phyloP scores from a whole-genome alignment of 2,888 invertebrate species.

The Cancer borealis region DNA sequence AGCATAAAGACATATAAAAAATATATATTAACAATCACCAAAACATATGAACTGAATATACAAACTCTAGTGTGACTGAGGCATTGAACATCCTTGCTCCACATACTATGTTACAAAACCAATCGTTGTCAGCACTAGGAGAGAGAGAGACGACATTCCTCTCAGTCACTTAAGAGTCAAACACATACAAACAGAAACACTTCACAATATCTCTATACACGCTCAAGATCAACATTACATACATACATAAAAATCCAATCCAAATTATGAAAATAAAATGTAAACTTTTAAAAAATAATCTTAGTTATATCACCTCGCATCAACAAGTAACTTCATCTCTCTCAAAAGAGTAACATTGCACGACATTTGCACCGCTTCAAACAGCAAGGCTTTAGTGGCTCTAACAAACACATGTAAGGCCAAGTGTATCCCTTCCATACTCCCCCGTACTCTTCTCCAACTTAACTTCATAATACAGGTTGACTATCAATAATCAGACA shows the following conservation, averaged over 20 bases:
- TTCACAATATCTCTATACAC: neutral
- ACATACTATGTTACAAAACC: neutral
- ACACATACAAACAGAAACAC: neutral
- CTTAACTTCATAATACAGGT: neutral
- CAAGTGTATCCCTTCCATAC: neutral
- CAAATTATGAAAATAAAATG: neutral
- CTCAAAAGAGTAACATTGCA: conserved; percentile 3
- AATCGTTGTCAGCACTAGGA: neutral
- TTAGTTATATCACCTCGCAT: neutral
- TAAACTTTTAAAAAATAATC: neutral
- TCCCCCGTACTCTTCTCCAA: neutral
- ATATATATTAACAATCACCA: neutral
- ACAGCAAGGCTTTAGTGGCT: conserved; percentile 31
- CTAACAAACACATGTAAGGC: neutral
- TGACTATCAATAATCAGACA: no score
- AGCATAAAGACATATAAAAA: neutral
- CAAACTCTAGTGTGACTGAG: neutral
- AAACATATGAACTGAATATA: neutral
- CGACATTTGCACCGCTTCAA: neutral
- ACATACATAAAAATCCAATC: neutral
- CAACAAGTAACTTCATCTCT: neutral
- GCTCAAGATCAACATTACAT: neutral
- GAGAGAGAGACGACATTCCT: neutral
- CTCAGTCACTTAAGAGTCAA: neutral
- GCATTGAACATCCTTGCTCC: neutral